Evolutionary conservation across 1,140 invertebrate genomes (phyloP).

Genomic region (Zaprionus nigranus): DNA sequence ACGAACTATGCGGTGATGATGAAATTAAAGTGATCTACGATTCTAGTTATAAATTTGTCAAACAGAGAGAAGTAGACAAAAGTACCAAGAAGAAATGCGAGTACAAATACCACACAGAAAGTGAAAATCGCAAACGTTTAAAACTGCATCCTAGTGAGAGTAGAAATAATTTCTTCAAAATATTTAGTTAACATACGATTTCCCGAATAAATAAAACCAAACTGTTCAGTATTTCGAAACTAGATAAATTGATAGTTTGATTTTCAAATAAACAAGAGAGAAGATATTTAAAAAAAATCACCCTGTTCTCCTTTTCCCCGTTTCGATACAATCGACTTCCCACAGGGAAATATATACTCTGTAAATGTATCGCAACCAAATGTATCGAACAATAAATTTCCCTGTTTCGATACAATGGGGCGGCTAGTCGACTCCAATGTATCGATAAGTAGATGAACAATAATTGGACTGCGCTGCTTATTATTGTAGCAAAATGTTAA

Average conservation of each 20-base stretch:
- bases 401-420: conserved; percentile 8
- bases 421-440: conserved; percentile 4
- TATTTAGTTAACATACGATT: conserved; percentile 7
- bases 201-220: neutral
- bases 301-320: no score
- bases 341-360: no score
- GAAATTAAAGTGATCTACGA: conserved; percentile 39
- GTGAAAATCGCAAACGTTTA: neutral
- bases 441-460: conserved; percentile 31
- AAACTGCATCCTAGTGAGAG: neutral
- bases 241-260: neutral
- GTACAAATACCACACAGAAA: neutral
- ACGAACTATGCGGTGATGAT: neutral
- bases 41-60: conserved; percentile 32
- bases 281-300: neutral
- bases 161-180: conserved; percentile 22
- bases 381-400: neutral
- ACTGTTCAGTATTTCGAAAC: conserved; percentile 5
- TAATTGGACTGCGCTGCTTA: conserved; percentile 12
- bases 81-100: neutral
- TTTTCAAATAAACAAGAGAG: neutral
- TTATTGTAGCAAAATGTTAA: conserved; percentile 67
- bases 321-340: no score
- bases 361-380: neutral
- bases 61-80: neutral